Conservation (phyloP, 2,888 invertebrate genomes). For the Xestia c-nigrum region DNA sequence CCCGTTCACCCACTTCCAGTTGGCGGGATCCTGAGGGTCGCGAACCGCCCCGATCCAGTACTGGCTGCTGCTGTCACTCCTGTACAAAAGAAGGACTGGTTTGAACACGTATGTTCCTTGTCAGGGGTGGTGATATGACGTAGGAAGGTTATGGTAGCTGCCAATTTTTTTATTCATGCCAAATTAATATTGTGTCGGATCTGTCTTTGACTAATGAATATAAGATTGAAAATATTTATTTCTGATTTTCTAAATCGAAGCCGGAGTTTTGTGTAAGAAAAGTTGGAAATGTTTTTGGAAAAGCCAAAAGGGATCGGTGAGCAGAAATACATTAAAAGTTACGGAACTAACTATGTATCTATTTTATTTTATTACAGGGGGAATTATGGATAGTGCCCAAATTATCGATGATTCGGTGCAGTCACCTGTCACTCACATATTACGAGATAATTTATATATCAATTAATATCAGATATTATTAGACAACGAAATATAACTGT, state of each 20-base stretch:
- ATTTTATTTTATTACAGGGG: too few relatives aligned
- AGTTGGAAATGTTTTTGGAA: background rate
- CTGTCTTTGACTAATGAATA: background rate
- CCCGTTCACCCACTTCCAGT: constrained; percentile 98
- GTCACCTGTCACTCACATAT: too few relatives aligned
- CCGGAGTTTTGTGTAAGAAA: background rate
- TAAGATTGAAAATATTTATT: background rate
- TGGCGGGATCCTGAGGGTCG: constrained; percentile 94
- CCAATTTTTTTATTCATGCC: background rate
- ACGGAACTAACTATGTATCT: too few relatives aligned
- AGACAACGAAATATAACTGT: too few relatives aligned
- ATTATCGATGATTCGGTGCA: too few relatives aligned
- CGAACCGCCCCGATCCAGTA: constrained; percentile 98
- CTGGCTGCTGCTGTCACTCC: constrained; percentile 97
- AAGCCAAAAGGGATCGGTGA: background rate
- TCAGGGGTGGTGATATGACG: background rate
- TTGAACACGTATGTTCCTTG: constrained; percentile 29
- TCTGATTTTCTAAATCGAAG: too few relatives aligned
- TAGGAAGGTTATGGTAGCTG: background rate
- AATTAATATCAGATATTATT: too few relatives aligned
- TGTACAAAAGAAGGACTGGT: constrained; percentile 72
- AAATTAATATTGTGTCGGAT: background rate
- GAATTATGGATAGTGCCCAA: too few relatives aligned
- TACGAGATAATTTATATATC: too few relatives aligned
- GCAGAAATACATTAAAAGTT: too few relatives aligned